Evolutionary conservation across 2,113 vertebrate genomes (phyloP).

Genomic region (Paradoxurus hermaphroditus): DNA sequence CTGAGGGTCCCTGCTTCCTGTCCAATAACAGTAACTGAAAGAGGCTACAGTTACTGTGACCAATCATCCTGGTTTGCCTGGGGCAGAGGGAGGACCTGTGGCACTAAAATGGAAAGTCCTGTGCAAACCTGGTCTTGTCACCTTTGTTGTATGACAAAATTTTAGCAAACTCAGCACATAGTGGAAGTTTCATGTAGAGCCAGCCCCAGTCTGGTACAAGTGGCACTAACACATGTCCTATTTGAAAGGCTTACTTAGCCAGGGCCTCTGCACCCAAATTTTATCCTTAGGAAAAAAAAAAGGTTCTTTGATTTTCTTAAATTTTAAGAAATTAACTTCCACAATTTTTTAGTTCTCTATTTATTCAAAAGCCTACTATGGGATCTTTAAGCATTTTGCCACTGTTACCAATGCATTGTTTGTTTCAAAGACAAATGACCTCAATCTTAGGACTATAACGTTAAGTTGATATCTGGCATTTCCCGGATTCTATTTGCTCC

Average conservation of each 20-base stretch:
- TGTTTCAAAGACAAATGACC: slow-evolving; percentile 3
- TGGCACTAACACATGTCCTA: not conserved
- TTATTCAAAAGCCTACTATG: not conserved
- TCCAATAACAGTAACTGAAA: not conserved
- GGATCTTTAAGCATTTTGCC: not conserved
- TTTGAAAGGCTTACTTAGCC: not conserved
- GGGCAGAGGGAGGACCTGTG: not conserved
- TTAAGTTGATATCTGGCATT: not conserved
- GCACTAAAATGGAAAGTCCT: not conserved
- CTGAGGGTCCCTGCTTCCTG: not conserved
- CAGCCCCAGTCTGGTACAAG: not conserved
- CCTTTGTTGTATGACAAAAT: not conserved
- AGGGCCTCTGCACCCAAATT: not conserved
- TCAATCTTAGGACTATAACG: not conserved
- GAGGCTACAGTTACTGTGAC: not conserved
- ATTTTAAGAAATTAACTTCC: not conserved
- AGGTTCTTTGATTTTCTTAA: not conserved
- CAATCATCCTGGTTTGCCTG: not conserved
- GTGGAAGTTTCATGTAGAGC: not conserved
- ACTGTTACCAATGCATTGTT: not conserved
- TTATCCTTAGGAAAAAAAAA: not conserved
- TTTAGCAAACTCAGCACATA: not conserved
- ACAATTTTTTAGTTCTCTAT: not conserved
- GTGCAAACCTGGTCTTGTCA: not conserved
- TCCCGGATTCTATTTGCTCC: not conserved